phyloP scores from a whole-genome alignment of 2,113 vertebrate species.

The Nyctibius bracteatus region DNA sequence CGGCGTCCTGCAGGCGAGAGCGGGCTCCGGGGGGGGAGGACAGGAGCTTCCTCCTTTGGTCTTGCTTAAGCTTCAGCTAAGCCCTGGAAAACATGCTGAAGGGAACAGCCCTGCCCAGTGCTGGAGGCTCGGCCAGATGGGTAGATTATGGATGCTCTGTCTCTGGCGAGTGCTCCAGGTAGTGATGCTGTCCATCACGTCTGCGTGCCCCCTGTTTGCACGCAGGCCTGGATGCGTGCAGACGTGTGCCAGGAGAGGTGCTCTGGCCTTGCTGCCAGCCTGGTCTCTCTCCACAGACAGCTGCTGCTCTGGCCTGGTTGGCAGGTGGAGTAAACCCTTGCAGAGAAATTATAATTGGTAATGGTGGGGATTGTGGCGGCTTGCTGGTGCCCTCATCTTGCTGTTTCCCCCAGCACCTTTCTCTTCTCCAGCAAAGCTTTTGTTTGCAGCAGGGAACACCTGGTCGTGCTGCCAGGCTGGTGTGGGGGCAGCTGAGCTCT shows the following conservation, averaged over 20 bases:
- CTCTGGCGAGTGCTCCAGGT: background rate
- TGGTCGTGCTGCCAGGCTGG: accelerated
- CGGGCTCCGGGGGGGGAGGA: background rate
- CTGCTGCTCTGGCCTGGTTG: background rate
- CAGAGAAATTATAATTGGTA: background rate
- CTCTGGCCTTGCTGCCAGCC: background rate
- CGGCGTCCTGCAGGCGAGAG: accelerated
- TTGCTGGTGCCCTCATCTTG: background rate
- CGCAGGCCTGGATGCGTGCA: background rate
- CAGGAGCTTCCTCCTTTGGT: background rate
- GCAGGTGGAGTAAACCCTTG: background rate
- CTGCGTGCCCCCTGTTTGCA: background rate
- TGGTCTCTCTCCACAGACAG: background rate
- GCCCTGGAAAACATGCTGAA: background rate
- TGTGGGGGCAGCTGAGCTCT: background rate
- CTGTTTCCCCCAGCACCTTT: accelerated
- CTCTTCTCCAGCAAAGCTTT: background rate
- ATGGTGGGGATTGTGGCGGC: background rate
- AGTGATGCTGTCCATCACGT: background rate
- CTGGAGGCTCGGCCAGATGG: background rate
- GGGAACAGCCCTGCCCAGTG: background rate
- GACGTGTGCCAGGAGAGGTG: background rate
- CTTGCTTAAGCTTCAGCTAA: background rate
- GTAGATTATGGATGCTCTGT: background rate
- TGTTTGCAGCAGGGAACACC: background rate